Evolutionary conservation across 2,797 vertebrate species (phyloP).

Genomic region (Gymnothorax reevesii): DNA sequence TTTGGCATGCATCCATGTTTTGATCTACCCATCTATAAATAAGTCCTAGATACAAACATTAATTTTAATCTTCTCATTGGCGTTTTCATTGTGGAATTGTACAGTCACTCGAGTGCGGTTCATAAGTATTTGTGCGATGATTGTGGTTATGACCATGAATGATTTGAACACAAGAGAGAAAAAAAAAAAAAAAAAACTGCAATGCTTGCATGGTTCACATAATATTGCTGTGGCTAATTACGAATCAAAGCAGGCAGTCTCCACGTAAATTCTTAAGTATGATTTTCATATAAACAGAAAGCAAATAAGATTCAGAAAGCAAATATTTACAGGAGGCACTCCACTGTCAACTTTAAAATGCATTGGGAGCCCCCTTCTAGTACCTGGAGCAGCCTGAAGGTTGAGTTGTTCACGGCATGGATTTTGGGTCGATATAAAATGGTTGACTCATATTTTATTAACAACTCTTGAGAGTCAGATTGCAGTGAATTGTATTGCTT

Average conservation of each 20-base stretch:
- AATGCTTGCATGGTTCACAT: background rate
- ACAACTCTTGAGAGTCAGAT: constrained; percentile 52
- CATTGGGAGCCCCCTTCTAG: background rate
- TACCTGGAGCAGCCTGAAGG: background rate
- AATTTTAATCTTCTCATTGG: background rate
- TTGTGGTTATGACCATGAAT: too few species aligned
- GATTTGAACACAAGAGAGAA: too few species aligned
- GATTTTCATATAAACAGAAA: too few species aligned
- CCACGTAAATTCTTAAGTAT: too few species aligned
- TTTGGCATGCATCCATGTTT: background rate
- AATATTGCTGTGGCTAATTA: too few species aligned
- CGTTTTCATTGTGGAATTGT: background rate
- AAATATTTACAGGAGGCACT: too few species aligned
- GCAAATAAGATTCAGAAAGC: too few species aligned
- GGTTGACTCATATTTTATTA: constrained; percentile 53
- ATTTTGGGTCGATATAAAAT: constrained; percentile 38
- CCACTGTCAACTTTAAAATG: background rate
- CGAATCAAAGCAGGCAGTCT: too few species aligned
- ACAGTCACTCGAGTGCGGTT: too few species aligned
- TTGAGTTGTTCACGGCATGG: background rate
- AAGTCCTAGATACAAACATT: background rate
- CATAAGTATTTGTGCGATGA: too few species aligned
- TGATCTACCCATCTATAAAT: background rate
- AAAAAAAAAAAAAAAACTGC: too few species aligned
- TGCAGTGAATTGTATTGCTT: constrained; percentile 64